Base-by-base conservation (phyloP, 2,113 vertebrate species). In the Oreochromis niloticus region DNA sequence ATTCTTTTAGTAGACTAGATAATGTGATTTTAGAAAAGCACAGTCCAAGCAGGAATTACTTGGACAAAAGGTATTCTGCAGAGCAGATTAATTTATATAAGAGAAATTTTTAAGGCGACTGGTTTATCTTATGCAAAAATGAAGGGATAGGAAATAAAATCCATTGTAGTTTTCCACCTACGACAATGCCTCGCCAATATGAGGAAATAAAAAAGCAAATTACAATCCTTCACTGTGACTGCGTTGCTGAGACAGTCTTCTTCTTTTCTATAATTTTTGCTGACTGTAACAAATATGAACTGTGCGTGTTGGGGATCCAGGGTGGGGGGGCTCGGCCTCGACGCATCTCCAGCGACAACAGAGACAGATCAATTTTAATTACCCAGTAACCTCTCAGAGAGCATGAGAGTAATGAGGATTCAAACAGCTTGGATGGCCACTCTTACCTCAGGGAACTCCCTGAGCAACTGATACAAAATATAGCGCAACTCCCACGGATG, bases 281-380 rank as follows among this genome's bases (percentile, higher is more conserved):
- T 89, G n/a, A 56, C n/a, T 78, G 71, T 78, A 50, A 78, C 27
- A 78, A 50, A 78, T 50, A 50, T 50, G 43, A 78, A 32, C 46
- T 75, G 41, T 43, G 81, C 11, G 14, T 79, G 46, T 55, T 11
- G 8, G 11, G 80, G 63, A 83, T 73, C 24, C 68, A 19, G 41
- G 50, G 50, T 54, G 68, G 56, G 24, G 34, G 27, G 22, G 16
- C 32, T 83, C 32, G 11, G 66, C 56, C 34, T 79, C n/a, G 4
- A 11, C 59, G 24, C 46, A 24, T 93, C 85, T 87, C 79, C 43
- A 10, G 75, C 83, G 87, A 84, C 52, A 75, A 86, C 63, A 82
- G 39, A 93, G 88, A 80, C 84, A 6, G 89, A 96, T 95, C 94
- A 86, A 92, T 94, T 94, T 95, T 93, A 96, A 95, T 96, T 93